A percentile compares a stretch with the other conserved stretches of the same genome.
These are phyloP conservation scores for Epirrita christyi DNA, from an alignment of 2,888 invertebrate species.

Conservation along the genomic window DNA sequence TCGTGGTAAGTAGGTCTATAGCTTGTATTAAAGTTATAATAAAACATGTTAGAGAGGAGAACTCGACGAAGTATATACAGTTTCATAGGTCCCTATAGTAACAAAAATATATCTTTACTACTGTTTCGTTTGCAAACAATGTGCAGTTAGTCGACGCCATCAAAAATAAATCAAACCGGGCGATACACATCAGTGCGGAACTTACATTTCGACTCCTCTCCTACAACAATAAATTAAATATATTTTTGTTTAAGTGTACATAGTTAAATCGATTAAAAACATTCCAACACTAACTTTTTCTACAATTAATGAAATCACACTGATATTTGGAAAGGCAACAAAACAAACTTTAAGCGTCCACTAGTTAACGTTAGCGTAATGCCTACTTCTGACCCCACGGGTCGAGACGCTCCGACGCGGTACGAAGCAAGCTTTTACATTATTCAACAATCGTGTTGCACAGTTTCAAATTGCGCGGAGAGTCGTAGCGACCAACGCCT, in stretches of 20 bases:
- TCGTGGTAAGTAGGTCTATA: slow-evolving; percentile 64
- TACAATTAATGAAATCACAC: slow-evolving; percentile 79
- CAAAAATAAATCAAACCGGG: slow-evolving; percentile 29
- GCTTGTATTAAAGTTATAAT: slow-evolving; percentile 51
- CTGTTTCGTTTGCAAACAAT: slow-evolving; percentile 32
- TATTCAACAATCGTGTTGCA: slow-evolving; percentile 10
- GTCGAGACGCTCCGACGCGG: slow-evolving; percentile 26
- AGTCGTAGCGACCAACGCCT: slow-evolving; percentile 5
- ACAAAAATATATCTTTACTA: slow-evolving; percentile 45
- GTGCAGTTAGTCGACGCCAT: slow-evolving; percentile 25
- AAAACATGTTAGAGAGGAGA: slow-evolving; percentile 72
- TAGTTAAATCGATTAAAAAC: slow-evolving; percentile 69
- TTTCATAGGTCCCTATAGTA: slow-evolving; percentile 41
- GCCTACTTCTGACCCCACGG: slow-evolving; percentile 15
- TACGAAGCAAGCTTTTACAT: slow-evolving; percentile 9
- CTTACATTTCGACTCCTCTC: slow-evolving; percentile 36
- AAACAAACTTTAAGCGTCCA: slow-evolving; percentile 79
- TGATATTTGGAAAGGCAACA: slow-evolving; percentile 81
- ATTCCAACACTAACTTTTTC: slow-evolving; percentile 75
- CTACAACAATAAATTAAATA: slow-evolving; percentile 40
- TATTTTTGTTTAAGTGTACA: slow-evolving; percentile 35
- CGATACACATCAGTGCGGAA: slow-evolving; percentile 33
- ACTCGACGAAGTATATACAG: slow-evolving; percentile 40
- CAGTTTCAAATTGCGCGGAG: slow-evolving; percentile 10
- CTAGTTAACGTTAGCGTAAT: slow-evolving; percentile 70